These are phyloP conservation scores for Xyliphius kryptos DNA, from an alignment of 2,113 vertebrate genomes.

Conservation along the genomic window DNA sequence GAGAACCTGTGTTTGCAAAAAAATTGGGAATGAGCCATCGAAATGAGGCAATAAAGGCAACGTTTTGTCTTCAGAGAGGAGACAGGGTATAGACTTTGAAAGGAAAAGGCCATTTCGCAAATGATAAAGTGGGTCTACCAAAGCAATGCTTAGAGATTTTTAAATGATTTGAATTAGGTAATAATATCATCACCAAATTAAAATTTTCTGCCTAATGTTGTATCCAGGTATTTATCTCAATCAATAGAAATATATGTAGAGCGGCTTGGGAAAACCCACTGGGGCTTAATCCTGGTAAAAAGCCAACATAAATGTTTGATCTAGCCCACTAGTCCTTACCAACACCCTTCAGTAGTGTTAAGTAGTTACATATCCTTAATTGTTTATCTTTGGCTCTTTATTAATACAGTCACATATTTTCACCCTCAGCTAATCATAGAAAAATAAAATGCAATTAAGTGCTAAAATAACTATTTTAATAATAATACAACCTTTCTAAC, in stretches of 20 bases:
- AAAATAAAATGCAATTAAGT: too few species aligned
- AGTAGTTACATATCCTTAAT: too few species aligned
- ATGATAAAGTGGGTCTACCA: background rate
- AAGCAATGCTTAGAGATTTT: constrained; percentile 12
- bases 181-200: constrained; percentile 20
- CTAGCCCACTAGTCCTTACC: background rate
- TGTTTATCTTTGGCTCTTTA: too few species aligned
- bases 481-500: too few species aligned
- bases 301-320: background rate
- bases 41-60: constrained; percentile 52
- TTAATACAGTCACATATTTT: too few species aligned
- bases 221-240: constrained; percentile 3
- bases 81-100: constrained; percentile 30
- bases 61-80: constrained; percentile 46
- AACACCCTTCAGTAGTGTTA: too few species aligned
- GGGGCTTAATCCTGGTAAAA: background rate
- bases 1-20: constrained; percentile 31
- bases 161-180: constrained; percentile 28
- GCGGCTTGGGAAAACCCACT: background rate
- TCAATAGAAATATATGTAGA: constrained; percentile 1
- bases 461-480: too few species aligned
- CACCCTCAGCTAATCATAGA: too few species aligned
- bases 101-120: constrained; percentile 18
- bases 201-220: background rate
- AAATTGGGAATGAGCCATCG: constrained; percentile 34